phyloP scores from a whole-genome alignment of 2,888 invertebrate species.

The Xestia xanthographa region DNA sequence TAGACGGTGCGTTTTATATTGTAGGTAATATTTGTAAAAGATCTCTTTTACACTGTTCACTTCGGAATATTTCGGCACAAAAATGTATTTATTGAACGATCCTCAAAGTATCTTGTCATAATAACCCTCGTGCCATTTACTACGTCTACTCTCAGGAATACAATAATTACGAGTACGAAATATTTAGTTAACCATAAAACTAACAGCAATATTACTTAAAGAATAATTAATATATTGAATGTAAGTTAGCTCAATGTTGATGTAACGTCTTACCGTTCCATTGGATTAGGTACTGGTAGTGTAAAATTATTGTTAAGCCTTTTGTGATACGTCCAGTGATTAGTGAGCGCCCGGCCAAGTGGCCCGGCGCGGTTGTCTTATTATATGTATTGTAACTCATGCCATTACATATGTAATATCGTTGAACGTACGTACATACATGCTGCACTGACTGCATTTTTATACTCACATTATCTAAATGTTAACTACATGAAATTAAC shows the following conservation, averaged over 20 bases:
- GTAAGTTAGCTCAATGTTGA: slow-evolving; percentile 90
- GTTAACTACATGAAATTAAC: slow-evolving; percentile 62
- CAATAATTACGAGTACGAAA: slow-evolving; percentile 81
- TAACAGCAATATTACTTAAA: slow-evolving; percentile 90
- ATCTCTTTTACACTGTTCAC: slow-evolving; percentile 76
- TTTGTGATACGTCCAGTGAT: slow-evolving; percentile 90
- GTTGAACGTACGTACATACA: slow-evolving; percentile 59
- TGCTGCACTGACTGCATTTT: slow-evolving; percentile 62
- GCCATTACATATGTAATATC: slow-evolving; percentile 68
- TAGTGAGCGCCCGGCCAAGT: slow-evolving; percentile 59
- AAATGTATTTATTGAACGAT: slow-evolving; percentile 73
- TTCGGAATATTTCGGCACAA: slow-evolving; percentile 79
- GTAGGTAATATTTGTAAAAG: slow-evolving; percentile 77
- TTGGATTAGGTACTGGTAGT: slow-evolving; percentile 88
- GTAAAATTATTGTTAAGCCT: slow-evolving; percentile 85
- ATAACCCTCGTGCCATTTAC: slow-evolving; percentile 88
- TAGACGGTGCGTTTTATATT: slow-evolving; percentile 80
- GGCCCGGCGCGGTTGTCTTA: slow-evolving; percentile 40
- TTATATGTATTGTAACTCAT: slow-evolving; percentile 68
- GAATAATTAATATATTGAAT: slow-evolving; percentile 87
- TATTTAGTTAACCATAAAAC: slow-evolving; percentile 85
- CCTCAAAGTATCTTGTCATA: slow-evolving; percentile 87
- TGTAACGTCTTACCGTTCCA: slow-evolving; percentile 89
- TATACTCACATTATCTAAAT: slow-evolving; percentile 66
- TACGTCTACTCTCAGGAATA: slow-evolving; percentile 85